These are phyloP conservation scores for Denticeps clupeoides DNA, from an alignment of 2,797 vertebrate genomes.

Conservation along the genomic window DNA sequence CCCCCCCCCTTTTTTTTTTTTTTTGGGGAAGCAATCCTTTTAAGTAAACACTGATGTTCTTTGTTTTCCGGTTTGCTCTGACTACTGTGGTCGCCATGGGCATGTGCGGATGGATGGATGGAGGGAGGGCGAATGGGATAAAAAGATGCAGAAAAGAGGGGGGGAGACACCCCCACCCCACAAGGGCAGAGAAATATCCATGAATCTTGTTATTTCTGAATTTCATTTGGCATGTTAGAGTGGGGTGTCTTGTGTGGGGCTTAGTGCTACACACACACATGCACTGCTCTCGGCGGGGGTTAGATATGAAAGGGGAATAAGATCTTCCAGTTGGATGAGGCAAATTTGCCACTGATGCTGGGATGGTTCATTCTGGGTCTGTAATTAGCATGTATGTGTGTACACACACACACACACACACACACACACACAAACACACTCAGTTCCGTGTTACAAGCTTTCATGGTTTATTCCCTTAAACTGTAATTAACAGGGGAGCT, in stretches of 20 bases:
- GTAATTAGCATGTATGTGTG: conserved; percentile 17
- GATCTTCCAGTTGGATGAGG: conserved; percentile 16
- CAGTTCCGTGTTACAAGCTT: neutral
- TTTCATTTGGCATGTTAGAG: conserved; percentile 32
- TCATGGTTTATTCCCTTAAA: too few species aligned
- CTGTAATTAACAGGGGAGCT: conserved; percentile 1
- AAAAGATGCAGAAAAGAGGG: neutral
- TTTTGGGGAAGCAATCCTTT: conserved; percentile 22
- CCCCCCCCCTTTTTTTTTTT: conserved; percentile 14
- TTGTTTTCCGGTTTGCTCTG: conserved; percentile 27
- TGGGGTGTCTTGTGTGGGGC: conserved; percentile 16
- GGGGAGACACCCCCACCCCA: conserved; percentile 13
- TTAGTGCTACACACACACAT: conserved; percentile 7
- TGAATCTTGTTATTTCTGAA: conserved; percentile 39
- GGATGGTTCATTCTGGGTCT: conserved; percentile 14
- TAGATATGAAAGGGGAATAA: conserved; percentile 21
- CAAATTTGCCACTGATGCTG: conserved; percentile 21
- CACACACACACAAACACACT: conserved; percentile 9
- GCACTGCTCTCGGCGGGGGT: conserved; percentile 19
- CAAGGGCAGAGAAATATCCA: conserved; percentile 28
- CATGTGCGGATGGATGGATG: conserved; percentile 4
- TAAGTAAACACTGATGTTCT: conserved; percentile 24
- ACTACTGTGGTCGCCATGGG: conserved; percentile 13
- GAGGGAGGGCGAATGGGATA: conserved; percentile 1
- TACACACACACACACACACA: neutral